Evolutionary conservation across 1,140 invertebrate species (phyloP).

Genomic region (Drosophila leontia): DNA sequence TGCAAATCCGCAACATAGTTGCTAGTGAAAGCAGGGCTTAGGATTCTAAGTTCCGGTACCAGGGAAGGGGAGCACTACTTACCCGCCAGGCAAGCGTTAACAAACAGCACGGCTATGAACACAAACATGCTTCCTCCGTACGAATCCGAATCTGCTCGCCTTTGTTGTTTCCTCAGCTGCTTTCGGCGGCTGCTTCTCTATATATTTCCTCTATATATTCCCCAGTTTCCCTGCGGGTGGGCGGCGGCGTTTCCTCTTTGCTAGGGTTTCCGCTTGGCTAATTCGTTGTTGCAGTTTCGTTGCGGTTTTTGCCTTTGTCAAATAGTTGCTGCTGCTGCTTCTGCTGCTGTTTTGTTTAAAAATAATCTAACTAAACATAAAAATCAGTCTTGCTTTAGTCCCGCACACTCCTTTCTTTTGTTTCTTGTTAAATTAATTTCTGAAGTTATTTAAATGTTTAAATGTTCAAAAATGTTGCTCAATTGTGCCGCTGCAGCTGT

Average conservation of each 20-base stretch:
- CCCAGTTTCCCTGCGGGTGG: constrained; percentile 1
- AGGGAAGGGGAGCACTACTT: constrained; percentile 45
- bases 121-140: constrained; percentile 75
- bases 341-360: constrained; percentile 22
- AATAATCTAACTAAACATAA: constrained; percentile 78
- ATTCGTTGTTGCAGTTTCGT: constrained; percentile 45
- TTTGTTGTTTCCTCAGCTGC: constrained; percentile 33
- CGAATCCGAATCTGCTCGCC: constrained; percentile 32
- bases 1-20: background rate
- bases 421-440: constrained; percentile 10
- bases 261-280: constrained; percentile 41
- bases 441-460: constrained; percentile 9
- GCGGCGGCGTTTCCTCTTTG: constrained; percentile 15
- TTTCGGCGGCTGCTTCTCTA: constrained; percentile 15
- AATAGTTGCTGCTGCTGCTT: background rate
- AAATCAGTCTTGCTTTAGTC: constrained; percentile 80
- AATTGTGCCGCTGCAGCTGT: constrained; percentile 39
- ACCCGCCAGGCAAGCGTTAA: constrained; percentile 83
- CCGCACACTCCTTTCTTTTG: constrained; percentile 12
- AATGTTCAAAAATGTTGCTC: background rate
- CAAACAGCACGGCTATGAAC: constrained; percentile 76
- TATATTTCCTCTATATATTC: background rate
- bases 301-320: constrained; percentile 8
- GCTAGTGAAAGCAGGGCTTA: constrained; percentile 4
- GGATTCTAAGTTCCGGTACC: constrained; percentile 8